Evolutionary conservation across 1,140 invertebrate genomes (phyloP), one percentile per base, ranked within the genome.

Genomic region (Zaprionus ghesquierei): DNA sequence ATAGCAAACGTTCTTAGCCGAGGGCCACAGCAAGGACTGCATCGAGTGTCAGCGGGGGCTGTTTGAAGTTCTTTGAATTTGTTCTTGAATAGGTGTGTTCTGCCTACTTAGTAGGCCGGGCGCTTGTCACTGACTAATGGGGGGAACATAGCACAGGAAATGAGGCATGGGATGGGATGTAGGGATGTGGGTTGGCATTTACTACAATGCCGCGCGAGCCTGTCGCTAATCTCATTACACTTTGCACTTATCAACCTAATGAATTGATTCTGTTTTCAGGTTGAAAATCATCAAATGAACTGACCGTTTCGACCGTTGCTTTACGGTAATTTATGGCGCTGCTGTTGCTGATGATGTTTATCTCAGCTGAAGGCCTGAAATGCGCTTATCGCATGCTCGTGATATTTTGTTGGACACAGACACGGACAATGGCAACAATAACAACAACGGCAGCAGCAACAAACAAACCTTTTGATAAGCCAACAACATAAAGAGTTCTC

Each of bases 61-160:
- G 81, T 85, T 85, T 85, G 81, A 85, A 85, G 77, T 85, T 65
- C 78, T 86, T 79, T 78, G 70, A 81, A 61, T 64, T 61, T 60
- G 44, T 2, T 60, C 38, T 1, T 60, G 53, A 66, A 61, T 68
- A 61, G 62, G 56, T 61, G 63, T 61, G 79, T 15, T 44, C 38
- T 71, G 71, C 61, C 71, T 61, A 82, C 71, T 68, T 71, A 82
- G 54, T 61, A 65, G 59, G 23, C 56, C 69, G 60, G 54, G 20
- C 53, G 62, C 75, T 68, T 82, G 75, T 68, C 69, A 74, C 60
- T 69, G 62, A 22, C n/a, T 6, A 15, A 3, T 5, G 4, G 35
- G 6, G 3, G 31, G 31, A 12, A 33, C 2, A 25, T 3, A 5
- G 25, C 2, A 13, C 58, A 65, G 23, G 22, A 51, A 27, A 5